Evolutionary conservation across 2,888 invertebrate species (phyloP).

Genomic region (Pandemis cinnamomeana): DNA sequence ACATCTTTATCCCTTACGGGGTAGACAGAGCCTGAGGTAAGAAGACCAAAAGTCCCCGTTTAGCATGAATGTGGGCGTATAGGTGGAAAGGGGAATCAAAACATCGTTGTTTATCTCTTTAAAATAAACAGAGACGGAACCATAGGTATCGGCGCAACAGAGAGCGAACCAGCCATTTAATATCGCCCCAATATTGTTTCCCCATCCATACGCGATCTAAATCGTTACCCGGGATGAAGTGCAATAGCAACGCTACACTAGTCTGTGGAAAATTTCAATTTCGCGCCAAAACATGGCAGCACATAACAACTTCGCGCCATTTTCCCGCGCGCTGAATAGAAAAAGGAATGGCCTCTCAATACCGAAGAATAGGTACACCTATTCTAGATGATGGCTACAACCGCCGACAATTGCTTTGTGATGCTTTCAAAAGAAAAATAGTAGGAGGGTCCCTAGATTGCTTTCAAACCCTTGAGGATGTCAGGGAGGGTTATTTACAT

Average conservation of each 20-base stretch:
- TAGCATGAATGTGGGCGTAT: no score
- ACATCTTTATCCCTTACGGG: no score
- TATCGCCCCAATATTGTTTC: not conserved
- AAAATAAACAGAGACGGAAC: no score
- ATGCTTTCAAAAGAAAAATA: conserved; percentile 67
- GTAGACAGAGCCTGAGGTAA: no score
- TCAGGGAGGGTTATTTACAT: conserved; percentile 72
- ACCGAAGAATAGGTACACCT: conserved; percentile 58
- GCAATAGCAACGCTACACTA: conserved; percentile 7
- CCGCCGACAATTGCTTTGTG: conserved; percentile 74
- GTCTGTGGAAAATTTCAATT: conserved; percentile 31
- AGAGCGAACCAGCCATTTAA: not conserved
- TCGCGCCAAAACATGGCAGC: conserved; percentile 32
- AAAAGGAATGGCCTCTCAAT: conserved; percentile 55
- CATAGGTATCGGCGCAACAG: no score
- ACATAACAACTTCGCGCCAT: conserved; percentile 38
- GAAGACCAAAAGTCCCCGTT: no score
- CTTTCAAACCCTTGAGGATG: conserved; percentile 73
- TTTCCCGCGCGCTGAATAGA: conserved; percentile 52
- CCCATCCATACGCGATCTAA: not conserved
- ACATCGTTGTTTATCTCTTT: no score
- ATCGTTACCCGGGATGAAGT: not conserved
- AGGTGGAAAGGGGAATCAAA: no score
- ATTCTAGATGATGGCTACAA: conserved; percentile 67
- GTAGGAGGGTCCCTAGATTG: conserved; percentile 68